These are phyloP conservation scores for Timandra comae DNA, from an alignment of 2,888 invertebrate genomes.

Conservation along the genomic window DNA sequence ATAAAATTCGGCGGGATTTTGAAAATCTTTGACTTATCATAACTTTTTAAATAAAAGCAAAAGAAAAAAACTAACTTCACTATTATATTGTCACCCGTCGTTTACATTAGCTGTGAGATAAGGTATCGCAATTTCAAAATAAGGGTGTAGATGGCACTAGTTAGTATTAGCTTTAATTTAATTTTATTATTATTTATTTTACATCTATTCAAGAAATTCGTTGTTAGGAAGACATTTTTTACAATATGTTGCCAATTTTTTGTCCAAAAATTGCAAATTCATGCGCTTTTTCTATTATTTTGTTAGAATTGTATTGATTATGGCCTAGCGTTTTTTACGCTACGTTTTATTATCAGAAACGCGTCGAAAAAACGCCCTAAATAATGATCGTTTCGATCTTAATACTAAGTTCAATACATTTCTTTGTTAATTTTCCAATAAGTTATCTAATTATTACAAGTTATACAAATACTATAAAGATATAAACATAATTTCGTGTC, in stretches of 20 bases:
- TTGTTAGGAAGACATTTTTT: conserved; percentile 9
- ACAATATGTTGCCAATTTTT: conserved; percentile 16
- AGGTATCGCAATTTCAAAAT: too few species aligned
- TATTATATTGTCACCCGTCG: too few species aligned
- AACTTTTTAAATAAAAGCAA: too few species aligned
- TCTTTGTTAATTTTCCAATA: conserved; percentile 5
- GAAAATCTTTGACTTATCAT: too few species aligned
- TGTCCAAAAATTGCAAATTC: conserved; percentile 10
- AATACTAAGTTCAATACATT: conserved; percentile 1
- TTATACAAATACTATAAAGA: too few species aligned
- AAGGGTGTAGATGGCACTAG: conserved; percentile 48
- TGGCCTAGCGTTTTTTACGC: conserved; percentile 18
- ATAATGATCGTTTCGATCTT: not conserved
- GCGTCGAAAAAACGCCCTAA: conserved; percentile 22
- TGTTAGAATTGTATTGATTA: conserved; percentile 1
- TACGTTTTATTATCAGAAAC: conserved; percentile 21
- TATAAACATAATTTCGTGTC: too few species aligned
- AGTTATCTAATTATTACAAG: too few species aligned
- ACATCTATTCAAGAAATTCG: conserved; percentile 11
- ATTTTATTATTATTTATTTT: conserved; percentile 20
- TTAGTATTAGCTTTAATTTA: conserved; percentile 28
- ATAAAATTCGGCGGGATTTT: too few species aligned
- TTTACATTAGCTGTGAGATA: too few species aligned
- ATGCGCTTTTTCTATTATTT: not conserved
- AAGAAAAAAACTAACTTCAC: too few species aligned